These are phyloP conservation scores for Cheirogaleus medius DNA, from an alignment of 2,113 vertebrate species.

Conservation along the genomic window DNA sequence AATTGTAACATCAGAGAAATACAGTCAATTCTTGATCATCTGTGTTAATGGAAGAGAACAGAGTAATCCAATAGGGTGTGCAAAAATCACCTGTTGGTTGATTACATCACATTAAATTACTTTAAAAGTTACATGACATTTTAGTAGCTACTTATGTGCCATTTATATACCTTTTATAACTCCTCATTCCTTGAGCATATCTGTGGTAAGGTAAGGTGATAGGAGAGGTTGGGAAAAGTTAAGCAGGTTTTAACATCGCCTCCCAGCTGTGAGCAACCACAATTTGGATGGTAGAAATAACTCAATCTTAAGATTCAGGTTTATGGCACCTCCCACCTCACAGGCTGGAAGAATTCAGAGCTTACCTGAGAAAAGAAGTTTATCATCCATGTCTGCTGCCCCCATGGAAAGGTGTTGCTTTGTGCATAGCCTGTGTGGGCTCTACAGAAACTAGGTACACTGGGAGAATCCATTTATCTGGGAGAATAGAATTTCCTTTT, in stretches of 20 bases:
- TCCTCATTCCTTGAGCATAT: not conserved
- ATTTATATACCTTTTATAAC: not conserved
- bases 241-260: not conserved
- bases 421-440: not conserved
- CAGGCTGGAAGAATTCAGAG: not conserved
- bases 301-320: not conserved
- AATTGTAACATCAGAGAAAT: not conserved
- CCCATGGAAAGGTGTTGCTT: not conserved
- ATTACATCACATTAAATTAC: not conserved
- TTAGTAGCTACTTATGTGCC: not conserved
- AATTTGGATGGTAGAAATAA: not conserved
- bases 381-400: not conserved
- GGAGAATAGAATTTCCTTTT: not conserved
- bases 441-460: not conserved
- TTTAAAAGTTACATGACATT: not conserved
- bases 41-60: not conserved
- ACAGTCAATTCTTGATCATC: not conserved
- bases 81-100: not conserved
- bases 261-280: not conserved
- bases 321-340: fast-evolving
- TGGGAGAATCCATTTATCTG: not conserved
- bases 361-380: not conserved
- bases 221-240: not conserved
- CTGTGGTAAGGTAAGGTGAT: not conserved
- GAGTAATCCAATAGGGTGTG: not conserved